Conservation (phyloP, 2,113 vertebrate genomes). For the Zosterops borbonicus region DNA sequence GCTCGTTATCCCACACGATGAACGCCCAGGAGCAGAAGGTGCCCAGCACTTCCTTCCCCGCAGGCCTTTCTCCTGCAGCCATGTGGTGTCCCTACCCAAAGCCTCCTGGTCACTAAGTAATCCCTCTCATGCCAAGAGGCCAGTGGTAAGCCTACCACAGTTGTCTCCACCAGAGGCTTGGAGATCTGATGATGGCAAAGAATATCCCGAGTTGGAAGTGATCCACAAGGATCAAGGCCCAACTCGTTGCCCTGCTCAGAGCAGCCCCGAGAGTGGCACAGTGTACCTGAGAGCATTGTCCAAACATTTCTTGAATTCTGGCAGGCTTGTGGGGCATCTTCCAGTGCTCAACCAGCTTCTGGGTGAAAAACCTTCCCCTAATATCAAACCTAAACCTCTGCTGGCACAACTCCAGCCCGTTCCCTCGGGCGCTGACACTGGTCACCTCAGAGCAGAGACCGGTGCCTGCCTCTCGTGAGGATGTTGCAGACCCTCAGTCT, state of each 20-base stretch:
- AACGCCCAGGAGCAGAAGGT: accelerated
- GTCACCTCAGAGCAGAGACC: accelerated
- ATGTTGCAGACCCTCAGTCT: neutral
- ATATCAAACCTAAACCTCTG: accelerated
- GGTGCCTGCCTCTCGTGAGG: neutral
- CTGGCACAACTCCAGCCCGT: neutral
- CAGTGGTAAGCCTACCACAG: neutral
- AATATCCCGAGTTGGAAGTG: neutral
- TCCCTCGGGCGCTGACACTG: accelerated
- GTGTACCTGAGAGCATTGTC: neutral
- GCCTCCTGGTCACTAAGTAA: neutral
- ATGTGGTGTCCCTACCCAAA: accelerated
- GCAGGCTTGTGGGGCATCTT: neutral
- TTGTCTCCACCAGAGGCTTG: too few relatives aligned
- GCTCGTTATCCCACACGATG: accelerated
- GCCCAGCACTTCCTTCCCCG: accelerated
- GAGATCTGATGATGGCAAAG: neutral
- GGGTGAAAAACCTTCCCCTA: neutral
- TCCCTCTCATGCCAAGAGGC: neutral
- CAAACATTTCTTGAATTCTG: accelerated
- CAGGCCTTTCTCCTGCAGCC: neutral
- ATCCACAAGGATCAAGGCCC: neutral
- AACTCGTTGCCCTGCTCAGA: too few relatives aligned
- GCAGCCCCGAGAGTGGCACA: neutral
- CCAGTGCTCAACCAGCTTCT: too few relatives aligned